Base-by-base conservation (phyloP, 1,140 invertebrate genomes). In the Pseudoatta argentina region DNA sequence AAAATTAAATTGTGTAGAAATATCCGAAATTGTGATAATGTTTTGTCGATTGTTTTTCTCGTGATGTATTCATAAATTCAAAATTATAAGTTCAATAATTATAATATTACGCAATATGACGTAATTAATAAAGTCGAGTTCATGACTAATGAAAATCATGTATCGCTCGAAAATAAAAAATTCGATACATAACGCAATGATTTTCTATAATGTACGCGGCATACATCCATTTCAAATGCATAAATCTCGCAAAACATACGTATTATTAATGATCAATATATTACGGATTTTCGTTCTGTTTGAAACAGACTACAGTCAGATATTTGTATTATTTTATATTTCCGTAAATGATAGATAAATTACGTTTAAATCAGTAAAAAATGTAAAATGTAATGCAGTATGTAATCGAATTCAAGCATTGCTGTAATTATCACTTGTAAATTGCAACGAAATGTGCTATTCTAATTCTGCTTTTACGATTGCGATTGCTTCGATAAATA, bases 111-210 rank as follows among this genome's bases (percentile, higher is more conserved):
- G 14, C 39, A 69, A 51, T 69, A 69, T 5, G 39, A 48, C 21
- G 21, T 48, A 6, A 24, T 69, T 69, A 69, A 69, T 51, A 69
- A 69, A 69, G 39, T 69, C 21, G 6, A 69, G 21, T 69, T 69
- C 24, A 69, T 24, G n/a, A 12, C 48, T 69, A 69, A 69, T 69
- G 66, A 24, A 48, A 48, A 48, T 8, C 39, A 48, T 48, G 39
- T 3, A 2, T 10, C 34, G 4, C 3, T 12, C n/a, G n/a, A 69
- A 69, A 69, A 51, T n/a, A 69, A 69, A 5, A 69, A 69, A 69
- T 69, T 69, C 12, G 3, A 0, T 24, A 48, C 14, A 30, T 30
- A 30, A 30, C 30, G 14, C 39, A 21, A 69, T 69, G 21, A 69
- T 69, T 48, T n/a, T 51, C 39, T 69, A 69, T 21, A 16, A 30